Evolutionary conservation across 2,888 invertebrate genomes (phyloP).

Genomic region (Dryobota labecula): DNA sequence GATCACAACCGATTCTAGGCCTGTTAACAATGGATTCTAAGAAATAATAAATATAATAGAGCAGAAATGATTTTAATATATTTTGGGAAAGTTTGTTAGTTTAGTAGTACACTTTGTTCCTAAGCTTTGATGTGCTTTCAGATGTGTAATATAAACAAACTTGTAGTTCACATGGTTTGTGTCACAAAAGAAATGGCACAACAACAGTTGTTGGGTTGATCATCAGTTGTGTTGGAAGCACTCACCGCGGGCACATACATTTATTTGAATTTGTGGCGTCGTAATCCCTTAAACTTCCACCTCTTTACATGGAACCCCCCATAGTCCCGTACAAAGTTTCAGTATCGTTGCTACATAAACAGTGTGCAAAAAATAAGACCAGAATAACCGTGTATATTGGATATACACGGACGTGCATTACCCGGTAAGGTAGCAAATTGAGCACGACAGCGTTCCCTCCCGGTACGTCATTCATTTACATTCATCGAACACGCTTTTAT

Average conservation of each 20-base stretch:
- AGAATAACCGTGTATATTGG: no score
- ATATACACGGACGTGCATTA: background rate
- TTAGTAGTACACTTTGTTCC: conserved; percentile 29
- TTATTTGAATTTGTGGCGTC: background rate
- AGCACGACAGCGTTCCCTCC: conserved; percentile 59
- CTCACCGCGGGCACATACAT: background rate
- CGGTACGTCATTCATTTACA: conserved; percentile 72
- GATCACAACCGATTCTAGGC: conserved; percentile 37
- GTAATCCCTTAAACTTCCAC: background rate
- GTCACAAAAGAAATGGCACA: conserved; percentile 37
- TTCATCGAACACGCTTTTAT: conserved; percentile 75
- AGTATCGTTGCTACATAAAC: background rate
- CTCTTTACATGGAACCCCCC: background rate
- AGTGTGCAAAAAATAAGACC: background rate
- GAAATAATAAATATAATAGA: conserved; percentile 42
- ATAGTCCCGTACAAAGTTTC: background rate
- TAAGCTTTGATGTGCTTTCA: conserved; percentile 53
- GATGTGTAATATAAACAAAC: conserved; percentile 18
- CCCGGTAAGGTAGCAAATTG: conserved; percentile 1
- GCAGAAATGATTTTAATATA: conserved; percentile 50
- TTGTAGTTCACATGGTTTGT: conserved; percentile 10
- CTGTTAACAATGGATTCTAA: conserved; percentile 47
- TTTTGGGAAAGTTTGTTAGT: conserved; percentile 34
- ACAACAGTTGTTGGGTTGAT: conserved; percentile 11
- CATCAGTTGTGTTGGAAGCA: conserved; percentile 19